Evolutionary conservation across 2,113 vertebrate genomes (phyloP).

Genomic region (Cariama cristata): DNA sequence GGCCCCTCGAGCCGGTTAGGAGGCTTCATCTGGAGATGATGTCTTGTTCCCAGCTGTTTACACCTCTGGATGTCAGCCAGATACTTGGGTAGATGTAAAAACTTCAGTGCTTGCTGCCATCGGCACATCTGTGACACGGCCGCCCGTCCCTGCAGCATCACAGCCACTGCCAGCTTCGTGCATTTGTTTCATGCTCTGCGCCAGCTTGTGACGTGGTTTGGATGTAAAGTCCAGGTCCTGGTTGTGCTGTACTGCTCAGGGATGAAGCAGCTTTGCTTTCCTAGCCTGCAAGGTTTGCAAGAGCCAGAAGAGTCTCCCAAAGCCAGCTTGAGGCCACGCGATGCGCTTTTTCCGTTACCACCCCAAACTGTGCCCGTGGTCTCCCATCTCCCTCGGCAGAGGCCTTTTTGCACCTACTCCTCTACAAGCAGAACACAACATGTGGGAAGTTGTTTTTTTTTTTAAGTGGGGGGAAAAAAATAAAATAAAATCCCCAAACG

Average conservation of each 20-base stretch:
- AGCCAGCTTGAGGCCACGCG: not conserved
- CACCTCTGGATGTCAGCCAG: not conserved
- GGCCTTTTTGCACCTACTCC: not conserved
- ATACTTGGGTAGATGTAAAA: fast-evolving
- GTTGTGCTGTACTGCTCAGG: not conserved
- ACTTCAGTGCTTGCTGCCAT: not conserved
- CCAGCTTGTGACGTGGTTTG: not conserved
- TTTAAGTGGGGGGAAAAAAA: not conserved
- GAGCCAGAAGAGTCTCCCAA: slow-evolving; percentile 2
- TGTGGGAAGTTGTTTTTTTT: not conserved
- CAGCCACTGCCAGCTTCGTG: fast-evolving
- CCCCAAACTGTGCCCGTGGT: not conserved
- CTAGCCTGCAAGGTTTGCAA: not conserved
- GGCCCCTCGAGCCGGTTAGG: not conserved
- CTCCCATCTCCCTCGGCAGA: not conserved
- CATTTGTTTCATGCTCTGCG: not conserved
- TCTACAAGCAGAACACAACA: not conserved
- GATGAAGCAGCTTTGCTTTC: slow-evolving; percentile 23
- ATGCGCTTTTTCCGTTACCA: slow-evolving; percentile 29
- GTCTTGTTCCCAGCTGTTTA: not conserved
- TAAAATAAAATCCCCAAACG: not conserved
- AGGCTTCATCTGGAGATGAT: not conserved
- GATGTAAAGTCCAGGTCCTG: not conserved
- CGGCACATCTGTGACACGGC: fast-evolving
- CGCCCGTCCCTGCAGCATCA: not conserved